phyloP scores from a whole-genome alignment of 2,797 vertebrate species.

The Acomys russatus region DNA sequence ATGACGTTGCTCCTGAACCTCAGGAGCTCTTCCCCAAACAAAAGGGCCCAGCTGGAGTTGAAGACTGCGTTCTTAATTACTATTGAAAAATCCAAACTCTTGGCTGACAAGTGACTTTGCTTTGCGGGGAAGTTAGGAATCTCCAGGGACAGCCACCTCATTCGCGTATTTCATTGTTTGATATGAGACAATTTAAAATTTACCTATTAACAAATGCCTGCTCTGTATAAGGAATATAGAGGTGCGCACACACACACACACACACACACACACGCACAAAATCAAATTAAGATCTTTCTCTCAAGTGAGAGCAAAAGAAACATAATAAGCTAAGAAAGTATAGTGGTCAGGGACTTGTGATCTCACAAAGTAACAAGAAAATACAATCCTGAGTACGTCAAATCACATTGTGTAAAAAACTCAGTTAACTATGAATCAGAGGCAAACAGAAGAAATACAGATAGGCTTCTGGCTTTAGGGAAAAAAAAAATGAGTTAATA shows the following conservation, averaged over 20 bases:
- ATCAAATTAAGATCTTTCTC: neutral
- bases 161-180: conserved; percentile 16
- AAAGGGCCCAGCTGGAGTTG: conserved; percentile 79
- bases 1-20: conserved; percentile 78
- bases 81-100: conserved; percentile 66
- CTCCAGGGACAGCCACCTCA: neutral
- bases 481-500: conserved; percentile 61
- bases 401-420: neutral
- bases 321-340: neutral
- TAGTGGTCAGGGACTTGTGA: neutral
- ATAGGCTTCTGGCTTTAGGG: neutral
- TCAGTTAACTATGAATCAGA: conserved; percentile 44
- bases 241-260: neutral
- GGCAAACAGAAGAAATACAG: neutral
- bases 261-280: neutral
- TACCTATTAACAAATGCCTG: neutral
- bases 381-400: neutral
- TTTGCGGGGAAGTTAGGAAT: neutral
- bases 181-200: neutral
- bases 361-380: neutral
- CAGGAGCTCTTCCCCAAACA: conserved; percentile 72
- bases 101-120: conserved; percentile 26
- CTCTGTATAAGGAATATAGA: neutral
- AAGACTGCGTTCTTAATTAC: conserved; percentile 80
- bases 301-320: conserved; percentile 35